These are phyloP conservation scores for Tragopan temminckii DNA, from an alignment of 2,797 vertebrate genomes.

Conservation along the genomic window DNA sequence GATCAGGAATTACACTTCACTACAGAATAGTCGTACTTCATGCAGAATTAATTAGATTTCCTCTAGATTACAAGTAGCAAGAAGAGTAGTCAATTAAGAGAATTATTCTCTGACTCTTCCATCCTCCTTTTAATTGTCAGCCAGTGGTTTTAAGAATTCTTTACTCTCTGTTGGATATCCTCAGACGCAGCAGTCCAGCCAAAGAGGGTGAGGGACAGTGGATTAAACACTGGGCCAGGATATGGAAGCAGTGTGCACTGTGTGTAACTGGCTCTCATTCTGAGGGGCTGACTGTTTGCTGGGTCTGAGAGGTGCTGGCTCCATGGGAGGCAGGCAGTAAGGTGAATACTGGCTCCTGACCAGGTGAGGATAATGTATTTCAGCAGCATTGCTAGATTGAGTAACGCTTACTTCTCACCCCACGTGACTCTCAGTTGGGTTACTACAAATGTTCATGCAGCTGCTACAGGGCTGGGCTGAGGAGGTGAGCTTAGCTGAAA, in stretches of 20 bases:
- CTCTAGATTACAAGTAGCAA: slow-evolving; percentile 60
- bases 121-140: slow-evolving; percentile 34
- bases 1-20: slow-evolving; percentile 54
- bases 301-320: background rate
- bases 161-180: background rate
- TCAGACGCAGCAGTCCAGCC: background rate
- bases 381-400: background rate
- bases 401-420: background rate
- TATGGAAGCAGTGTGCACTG: fast-evolving
- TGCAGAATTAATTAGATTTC: slow-evolving; percentile 74
- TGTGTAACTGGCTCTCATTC: background rate
- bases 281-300: background rate
- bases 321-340: background rate
- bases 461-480: background rate
- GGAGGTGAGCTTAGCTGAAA: background rate
- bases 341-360: background rate
- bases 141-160: background rate
- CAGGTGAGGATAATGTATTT: background rate
- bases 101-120: slow-evolving; percentile 57
- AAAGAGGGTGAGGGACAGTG: background rate
- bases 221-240: background rate
- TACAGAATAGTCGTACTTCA: slow-evolving; percentile 42
- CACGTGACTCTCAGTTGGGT: background rate
- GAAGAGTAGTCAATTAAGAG: slow-evolving; percentile 53
- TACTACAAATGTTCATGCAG: background rate